Evolutionary conservation across 2,888 invertebrate genomes (phyloP).

Genomic region (Pyrrhia umbra): DNA sequence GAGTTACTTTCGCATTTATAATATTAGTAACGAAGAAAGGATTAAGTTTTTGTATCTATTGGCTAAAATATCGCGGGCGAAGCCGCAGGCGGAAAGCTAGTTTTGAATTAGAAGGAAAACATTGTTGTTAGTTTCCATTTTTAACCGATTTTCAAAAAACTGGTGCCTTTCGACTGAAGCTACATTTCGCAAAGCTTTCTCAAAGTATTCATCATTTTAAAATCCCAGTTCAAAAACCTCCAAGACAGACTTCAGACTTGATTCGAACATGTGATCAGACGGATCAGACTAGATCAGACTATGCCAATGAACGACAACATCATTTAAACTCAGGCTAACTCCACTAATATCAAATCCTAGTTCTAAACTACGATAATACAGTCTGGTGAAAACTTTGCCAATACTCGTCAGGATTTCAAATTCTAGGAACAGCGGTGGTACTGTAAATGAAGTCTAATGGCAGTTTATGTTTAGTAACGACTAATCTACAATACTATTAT

Average conservation of each 20-base stretch:
- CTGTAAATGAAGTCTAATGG: neutral
- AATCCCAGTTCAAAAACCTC: neutral
- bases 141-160: neutral
- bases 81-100: too few species aligned
- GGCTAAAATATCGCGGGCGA: too few species aligned
- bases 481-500: too few species aligned
- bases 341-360: slow-evolving; percentile 41
- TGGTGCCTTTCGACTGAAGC: neutral
- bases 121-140: too few species aligned
- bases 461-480: neutral
- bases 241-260: neutral
- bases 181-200: too few species aligned
- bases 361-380: slow-evolving; percentile 27
- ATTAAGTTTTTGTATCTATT: too few species aligned
- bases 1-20: too few species aligned
- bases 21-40: too few species aligned
- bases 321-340: slow-evolving; percentile 28
- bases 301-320: neutral
- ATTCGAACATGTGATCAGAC: neutral
- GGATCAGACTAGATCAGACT: slow-evolving; percentile 1
- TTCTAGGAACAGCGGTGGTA: slow-evolving; percentile 20
- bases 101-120: too few species aligned
- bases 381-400: slow-evolving; percentile 34
- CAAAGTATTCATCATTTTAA: too few species aligned
- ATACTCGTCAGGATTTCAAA: slow-evolving; percentile 40